Base-by-base conservation (phyloP, 2,888 invertebrate genomes). In the Chirona hameri region DNA sequence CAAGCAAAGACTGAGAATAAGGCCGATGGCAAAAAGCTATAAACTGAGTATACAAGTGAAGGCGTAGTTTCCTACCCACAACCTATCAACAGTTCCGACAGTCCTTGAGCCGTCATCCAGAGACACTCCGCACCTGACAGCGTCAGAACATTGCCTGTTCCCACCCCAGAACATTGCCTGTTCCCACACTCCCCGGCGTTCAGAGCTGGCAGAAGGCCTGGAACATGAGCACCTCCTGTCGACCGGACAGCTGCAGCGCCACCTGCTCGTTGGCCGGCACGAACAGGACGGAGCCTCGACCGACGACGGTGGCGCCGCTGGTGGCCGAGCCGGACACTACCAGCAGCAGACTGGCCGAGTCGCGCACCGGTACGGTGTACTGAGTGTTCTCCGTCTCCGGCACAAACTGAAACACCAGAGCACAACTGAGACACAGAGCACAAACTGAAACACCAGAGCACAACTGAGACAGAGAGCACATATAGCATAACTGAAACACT, bases 311-410 rank as follows among this genome's bases (percentile, higher is more conserved):
- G 4, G 89, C 89, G 84, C 89, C 89, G 0, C 88, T 89, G 69
- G 87, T 88, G 9, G 90, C 93, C 12, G 89, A 86, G 0, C 96
- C 96, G 5, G 90, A 89, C 12, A 93, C 90, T n/a, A 95, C 91
- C 82, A 97, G 89, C 79, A 96, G 87, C 84, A 96, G 92, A 86
- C 95, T 95, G 0, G 94, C 95, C 84, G 92, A 84, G 27, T 83
- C 83, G 2, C 80, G 80, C 5, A 27, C 18, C 14, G 80, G 80
- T 3, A 80, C 27, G 7, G 80, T 52, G 80, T 52, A 80, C 27
- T 27, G 3, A 15, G 80, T 4, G 24, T 29, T 18, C 14, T 15
- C n/a, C 27, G 10, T 12, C 29, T 1, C 7, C 52, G 52, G 52
- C 80, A 15, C 52, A 5, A 80, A 48, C 48, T 80, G 27, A 24